Percentiles rank a stretch among this genome's conserved stretches.
phyloP scores from a whole-genome alignment of 2,797 vertebrate species.

The Myotis planiceps region DNA sequence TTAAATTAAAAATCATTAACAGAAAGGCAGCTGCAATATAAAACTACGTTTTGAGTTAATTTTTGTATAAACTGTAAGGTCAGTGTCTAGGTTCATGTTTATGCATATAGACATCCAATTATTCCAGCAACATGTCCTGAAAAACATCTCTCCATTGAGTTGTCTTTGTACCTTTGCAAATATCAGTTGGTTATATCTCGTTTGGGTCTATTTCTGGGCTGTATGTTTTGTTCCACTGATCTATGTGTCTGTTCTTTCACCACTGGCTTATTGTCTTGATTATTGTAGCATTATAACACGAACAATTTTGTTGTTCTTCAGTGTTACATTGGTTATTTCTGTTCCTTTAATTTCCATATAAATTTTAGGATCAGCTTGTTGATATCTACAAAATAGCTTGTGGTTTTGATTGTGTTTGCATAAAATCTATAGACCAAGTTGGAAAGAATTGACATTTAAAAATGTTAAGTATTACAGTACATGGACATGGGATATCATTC shows the following conservation, averaged over 20 bases:
- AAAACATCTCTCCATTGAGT: background rate
- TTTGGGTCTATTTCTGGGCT: background rate
- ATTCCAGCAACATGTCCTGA: background rate
- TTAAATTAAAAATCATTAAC: background rate
- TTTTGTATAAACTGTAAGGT: background rate
- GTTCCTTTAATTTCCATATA: background rate
- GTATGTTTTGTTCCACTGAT: background rate
- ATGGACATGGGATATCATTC: background rate
- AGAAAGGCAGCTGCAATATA: background rate
- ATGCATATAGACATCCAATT: background rate
- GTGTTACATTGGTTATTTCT: background rate
- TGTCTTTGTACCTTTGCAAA: background rate
- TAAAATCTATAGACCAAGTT: background rate
- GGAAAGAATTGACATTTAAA: background rate
- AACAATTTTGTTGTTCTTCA: background rate
- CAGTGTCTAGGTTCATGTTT: background rate
- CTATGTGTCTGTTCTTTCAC: background rate
- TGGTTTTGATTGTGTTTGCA: background rate
- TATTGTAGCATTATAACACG: background rate
- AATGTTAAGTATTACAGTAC: background rate
- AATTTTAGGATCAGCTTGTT: background rate
- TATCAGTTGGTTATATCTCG: background rate
- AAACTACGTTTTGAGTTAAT: background rate
- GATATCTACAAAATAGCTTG: background rate
- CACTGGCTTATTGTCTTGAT: background rate